Evolutionary conservation across 2,797 vertebrate species (phyloP), one percentile per base, ranked within the genome.

Genomic region (Sebastes flavidus): DNA sequence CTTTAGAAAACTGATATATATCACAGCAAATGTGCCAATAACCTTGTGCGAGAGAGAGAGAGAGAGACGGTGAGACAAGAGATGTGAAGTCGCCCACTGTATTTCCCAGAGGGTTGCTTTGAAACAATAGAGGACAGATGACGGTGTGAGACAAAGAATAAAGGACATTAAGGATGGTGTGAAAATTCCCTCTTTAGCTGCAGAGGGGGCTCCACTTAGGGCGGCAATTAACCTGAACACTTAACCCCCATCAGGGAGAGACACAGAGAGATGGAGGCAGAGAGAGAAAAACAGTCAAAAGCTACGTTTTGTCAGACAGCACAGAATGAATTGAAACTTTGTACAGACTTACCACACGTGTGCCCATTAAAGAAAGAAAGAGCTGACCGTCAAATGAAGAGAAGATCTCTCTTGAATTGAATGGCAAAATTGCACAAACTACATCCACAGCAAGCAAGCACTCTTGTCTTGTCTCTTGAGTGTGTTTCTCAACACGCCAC

Each of bases 161-260:
- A 84, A 82, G 75, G 84, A 86, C 80, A 86, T 87, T 84, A 82
- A 84, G 81, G 70, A 83, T 79, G 77, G 83, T 80, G 87, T 82
- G 78, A 82, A 91, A 86, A 80, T 56, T 68, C 80, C 74, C 78
- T 79, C 82, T 85, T 75, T 69, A 89, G 87, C 89, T 82, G 75
- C 86, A 81, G 62, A 32, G 22, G 76, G 82, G 84, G 78, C 80
- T 83, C 75, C 83, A 87, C 88, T 93, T 91, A 77, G 84, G 85
- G 91, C 77, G 80, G 81, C 88, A 93, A 93, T 93, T 94, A 93
- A 92, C 92, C 90, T 81, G 82, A 88, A 80, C 89, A 89, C 87
- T 91, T 93, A 90, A 93, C 89, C 92, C 82, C 88, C 85, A 89
- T 88, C 90, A 87, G 83, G 77, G 81, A 79, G 71, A 80, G 52